Conservation (phyloP, 2,888 invertebrate genomes). For the Erebia palarica region DNA sequence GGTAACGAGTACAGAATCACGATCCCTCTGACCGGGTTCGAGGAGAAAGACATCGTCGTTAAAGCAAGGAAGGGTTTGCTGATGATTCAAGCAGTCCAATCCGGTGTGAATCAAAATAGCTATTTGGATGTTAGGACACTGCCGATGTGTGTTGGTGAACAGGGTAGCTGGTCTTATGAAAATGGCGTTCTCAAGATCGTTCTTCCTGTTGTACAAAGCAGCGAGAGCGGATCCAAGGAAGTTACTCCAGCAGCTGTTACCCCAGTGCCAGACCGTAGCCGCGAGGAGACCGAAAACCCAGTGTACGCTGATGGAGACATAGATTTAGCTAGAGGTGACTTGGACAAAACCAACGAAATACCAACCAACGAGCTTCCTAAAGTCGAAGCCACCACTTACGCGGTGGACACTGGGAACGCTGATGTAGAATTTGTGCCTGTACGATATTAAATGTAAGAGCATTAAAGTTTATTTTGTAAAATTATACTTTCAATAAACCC, state of each 20-base stretch:
- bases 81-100: conserved; percentile 65
- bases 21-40: conserved; percentile 56
- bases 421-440: conserved; percentile 70
- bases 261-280: conserved; percentile 45
- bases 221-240: not conserved
- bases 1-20: conserved; percentile 61
- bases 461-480: too few species aligned
- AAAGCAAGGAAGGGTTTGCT: conserved; percentile 64
- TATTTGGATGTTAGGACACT: conserved; percentile 29
- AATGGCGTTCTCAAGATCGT: conserved; percentile 24
- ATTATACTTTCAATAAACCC: too few species aligned
- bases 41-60: conserved; percentile 66
- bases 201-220: conserved; percentile 13
- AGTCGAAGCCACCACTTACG: conserved; percentile 68
- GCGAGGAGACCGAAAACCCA: conserved; percentile 57
- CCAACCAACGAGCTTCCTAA: conserved; percentile 55
- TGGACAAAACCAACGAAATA: conserved; percentile 41
- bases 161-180: conserved; percentile 29
- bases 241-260: conserved; percentile 28
- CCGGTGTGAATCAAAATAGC: conserved; percentile 30
- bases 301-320: conserved; percentile 47
- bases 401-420: conserved; percentile 60
- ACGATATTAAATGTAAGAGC: conserved; percentile 6
- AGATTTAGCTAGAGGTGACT: conserved; percentile 48
- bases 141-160: conserved; percentile 20